Percentiles rank a stretch among this genome's conserved stretches.
These are phyloP conservation scores for Aeoliscus strigatus DNA, from an alignment of 2,797 vertebrate species.

Conservation along the genomic window DNA sequence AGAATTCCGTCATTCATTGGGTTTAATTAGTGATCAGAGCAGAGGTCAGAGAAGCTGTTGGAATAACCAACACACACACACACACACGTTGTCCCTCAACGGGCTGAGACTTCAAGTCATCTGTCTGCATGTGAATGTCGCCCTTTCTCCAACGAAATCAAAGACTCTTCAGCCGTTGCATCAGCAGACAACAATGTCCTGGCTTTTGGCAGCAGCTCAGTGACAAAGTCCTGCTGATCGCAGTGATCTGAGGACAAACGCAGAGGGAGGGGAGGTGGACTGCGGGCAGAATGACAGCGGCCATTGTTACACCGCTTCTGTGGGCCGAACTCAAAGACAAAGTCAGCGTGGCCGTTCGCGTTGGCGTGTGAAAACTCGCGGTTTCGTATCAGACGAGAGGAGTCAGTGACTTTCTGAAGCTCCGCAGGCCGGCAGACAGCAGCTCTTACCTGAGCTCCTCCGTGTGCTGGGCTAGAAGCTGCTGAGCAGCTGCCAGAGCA, in stretches of 20 bases:
- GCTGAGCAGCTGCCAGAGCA: slow-evolving; percentile 77
- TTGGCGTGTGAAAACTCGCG: slow-evolving; percentile 35
- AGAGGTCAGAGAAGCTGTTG: background rate
- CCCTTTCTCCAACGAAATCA: slow-evolving; percentile 54
- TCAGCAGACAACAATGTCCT: slow-evolving; percentile 34
- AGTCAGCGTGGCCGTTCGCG: slow-evolving; percentile 37
- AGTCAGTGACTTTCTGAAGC: no score
- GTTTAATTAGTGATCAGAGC: background rate
- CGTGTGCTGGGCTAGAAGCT: slow-evolving; percentile 74
- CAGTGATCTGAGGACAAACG: slow-evolving; percentile 44
- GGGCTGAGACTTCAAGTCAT: no score
- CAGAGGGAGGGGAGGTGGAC: slow-evolving; percentile 36
- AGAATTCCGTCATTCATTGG: background rate
- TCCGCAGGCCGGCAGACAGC: slow-evolving; percentile 24
- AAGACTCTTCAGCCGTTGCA: slow-evolving; percentile 44
- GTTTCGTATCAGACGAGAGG: slow-evolving; percentile 28
- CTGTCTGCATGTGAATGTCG: slow-evolving; percentile 47
- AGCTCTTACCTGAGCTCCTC: slow-evolving; percentile 91
- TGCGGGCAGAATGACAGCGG: slow-evolving; percentile 48
- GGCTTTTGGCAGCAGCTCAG: slow-evolving; percentile 37
- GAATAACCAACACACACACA: slow-evolving; percentile 5
- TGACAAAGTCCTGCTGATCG: slow-evolving; percentile 45
- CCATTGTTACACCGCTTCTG: slow-evolving; percentile 52
- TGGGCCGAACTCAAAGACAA: slow-evolving; percentile 44
- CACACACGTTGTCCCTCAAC: slow-evolving; percentile 7